Conservation (phyloP, 2,797 vertebrate species). For the Podarcis siculus region DNA sequence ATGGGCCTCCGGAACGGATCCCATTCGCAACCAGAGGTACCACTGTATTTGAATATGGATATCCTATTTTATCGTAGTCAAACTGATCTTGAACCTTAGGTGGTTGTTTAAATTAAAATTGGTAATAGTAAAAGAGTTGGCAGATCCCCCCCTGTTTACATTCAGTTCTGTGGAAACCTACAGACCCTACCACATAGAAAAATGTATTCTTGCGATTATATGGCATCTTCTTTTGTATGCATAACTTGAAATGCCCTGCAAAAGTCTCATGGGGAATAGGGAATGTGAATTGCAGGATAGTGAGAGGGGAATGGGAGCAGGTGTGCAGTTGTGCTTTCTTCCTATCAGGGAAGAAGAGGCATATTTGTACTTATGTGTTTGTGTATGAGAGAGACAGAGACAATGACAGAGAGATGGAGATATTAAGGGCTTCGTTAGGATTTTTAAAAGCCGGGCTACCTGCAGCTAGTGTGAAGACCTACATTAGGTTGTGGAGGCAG, state of each 20-base stretch:
- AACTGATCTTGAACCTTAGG: background rate
- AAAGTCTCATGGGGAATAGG: background rate
- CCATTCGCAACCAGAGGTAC: no score
- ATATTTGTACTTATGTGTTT: no score
- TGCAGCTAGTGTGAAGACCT: background rate
- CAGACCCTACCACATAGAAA: background rate
- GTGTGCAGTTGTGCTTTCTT: background rate
- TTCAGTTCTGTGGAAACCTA: background rate
- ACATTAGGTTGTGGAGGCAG: background rate
- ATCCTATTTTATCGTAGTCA: no score
- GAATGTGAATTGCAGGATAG: background rate
- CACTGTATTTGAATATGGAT: no score
- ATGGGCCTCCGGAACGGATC: no score
- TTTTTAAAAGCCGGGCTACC: background rate
- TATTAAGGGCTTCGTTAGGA: background rate
- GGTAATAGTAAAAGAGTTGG: background rate
- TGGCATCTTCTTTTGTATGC: background rate
- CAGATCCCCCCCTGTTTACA: background rate
- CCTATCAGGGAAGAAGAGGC: background rate
- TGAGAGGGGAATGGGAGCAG: background rate
- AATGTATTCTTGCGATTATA: background rate
- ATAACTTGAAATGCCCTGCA: background rate
- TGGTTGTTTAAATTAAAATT: background rate
- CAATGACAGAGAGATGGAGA: no score
- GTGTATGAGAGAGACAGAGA: no score